phyloP scores from a whole-genome alignment of 1,140 invertebrate genomes.

The Drosophila santomea region DNA sequence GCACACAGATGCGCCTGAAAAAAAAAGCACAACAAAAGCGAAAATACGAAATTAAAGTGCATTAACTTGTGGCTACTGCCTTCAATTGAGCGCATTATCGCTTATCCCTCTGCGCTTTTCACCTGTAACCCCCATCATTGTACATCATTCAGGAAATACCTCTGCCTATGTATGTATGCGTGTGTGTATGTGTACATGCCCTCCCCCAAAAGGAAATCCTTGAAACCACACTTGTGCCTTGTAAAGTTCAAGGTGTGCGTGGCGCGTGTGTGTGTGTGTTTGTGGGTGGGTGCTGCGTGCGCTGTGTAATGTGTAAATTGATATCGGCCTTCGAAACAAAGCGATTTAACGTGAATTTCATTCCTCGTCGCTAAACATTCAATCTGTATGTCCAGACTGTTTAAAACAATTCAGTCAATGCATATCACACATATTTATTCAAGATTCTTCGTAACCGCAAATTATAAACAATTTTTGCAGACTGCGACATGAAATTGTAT shows the following conservation, averaged over 20 bases:
- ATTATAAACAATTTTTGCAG: too few species aligned
- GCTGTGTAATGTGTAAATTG: slow-evolving; percentile 31
- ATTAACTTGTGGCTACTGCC: slow-evolving; percentile 29
- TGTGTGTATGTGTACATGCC: not conserved
- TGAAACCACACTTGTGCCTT: slow-evolving; percentile 44
- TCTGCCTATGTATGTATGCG: not conserved
- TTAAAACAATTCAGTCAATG: not conserved
- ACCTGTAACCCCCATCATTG: slow-evolving; percentile 51
- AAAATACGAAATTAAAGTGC: slow-evolving; percentile 45
- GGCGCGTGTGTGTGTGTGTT: slow-evolving; percentile 22
- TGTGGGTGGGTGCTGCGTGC: slow-evolving; percentile 25
- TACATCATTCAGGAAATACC: not conserved
- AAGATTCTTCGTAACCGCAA: too few species aligned
- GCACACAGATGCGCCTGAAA: slow-evolving; percentile 33
- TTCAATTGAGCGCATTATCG: slow-evolving; percentile 13
- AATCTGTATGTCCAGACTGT: not conserved
- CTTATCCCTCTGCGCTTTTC: slow-evolving; percentile 24
- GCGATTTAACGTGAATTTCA: slow-evolving; percentile 8
- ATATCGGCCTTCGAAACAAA: slow-evolving; percentile 23
- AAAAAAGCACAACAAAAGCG: slow-evolving; percentile 68
- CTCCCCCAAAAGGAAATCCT: slow-evolving; percentile 50
- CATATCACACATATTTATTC: too few species aligned
- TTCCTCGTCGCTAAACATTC: not conserved
- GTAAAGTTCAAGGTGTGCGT: slow-evolving; percentile 70
- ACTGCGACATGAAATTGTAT: too few species aligned